Evolutionary conservation across 1,140 invertebrate species (phyloP).

Genomic region (Sitobion miscanthi): DNA sequence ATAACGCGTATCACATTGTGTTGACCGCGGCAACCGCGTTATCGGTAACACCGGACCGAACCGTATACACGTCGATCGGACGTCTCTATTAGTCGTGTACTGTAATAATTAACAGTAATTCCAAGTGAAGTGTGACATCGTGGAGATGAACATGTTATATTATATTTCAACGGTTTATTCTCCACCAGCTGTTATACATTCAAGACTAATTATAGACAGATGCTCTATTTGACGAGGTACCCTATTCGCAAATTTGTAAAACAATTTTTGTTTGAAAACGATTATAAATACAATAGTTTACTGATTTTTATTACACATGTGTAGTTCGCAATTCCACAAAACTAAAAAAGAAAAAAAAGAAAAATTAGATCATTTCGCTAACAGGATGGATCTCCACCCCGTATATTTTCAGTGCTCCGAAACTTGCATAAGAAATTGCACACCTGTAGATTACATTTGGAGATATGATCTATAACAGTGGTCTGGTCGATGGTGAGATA

Average conservation of each 20-base stretch:
- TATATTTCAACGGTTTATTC: neutral
- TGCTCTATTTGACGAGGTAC: neutral
- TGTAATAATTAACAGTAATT: neutral
- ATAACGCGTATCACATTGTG: neutral
- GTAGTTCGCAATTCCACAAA: neutral
- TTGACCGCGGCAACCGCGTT: neutral
- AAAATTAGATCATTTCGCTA: neutral
- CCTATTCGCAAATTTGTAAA: neutral
- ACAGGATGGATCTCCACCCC: rapidly evolving
- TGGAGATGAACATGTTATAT: neutral
- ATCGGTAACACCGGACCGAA: neutral
- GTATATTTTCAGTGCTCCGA: too few species aligned
- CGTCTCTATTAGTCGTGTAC: neutral
- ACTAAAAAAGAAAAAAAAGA: neutral
- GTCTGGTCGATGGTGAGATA: too few species aligned
- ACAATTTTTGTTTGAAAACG: neutral
- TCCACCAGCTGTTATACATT: neutral
- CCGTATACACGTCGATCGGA: neutral
- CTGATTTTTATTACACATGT: neutral
- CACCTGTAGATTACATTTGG: too few species aligned
- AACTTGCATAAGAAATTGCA: too few species aligned
- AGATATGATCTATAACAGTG: too few species aligned
- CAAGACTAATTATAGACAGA: too few species aligned
- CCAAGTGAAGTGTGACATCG: neutral
- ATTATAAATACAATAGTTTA: neutral